phyloP scores from a whole-genome alignment of 2,888 invertebrate species.

The Polia nebulosa region DNA sequence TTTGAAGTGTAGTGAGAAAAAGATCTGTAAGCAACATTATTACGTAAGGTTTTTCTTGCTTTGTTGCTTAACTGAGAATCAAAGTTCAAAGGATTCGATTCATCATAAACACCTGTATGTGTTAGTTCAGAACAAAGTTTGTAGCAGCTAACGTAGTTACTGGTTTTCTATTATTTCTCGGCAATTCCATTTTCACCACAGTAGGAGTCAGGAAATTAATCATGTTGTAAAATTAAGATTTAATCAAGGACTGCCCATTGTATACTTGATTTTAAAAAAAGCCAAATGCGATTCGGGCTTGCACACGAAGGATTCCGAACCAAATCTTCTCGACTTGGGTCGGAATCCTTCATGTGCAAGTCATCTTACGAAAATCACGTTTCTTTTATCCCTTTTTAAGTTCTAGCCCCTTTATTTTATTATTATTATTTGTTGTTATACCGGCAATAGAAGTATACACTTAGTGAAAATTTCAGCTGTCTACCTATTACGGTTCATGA shows the following conservation, averaged over 20 bases:
- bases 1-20: neutral
- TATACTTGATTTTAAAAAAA: too few species aligned
- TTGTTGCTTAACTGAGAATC: constrained; percentile 1
- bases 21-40: neutral
- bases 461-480: too few species aligned
- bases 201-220: neutral
- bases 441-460: too few species aligned
- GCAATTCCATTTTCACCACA: constrained; percentile 17
- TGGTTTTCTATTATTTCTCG: constrained; percentile 12
- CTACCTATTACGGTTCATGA: too few species aligned
- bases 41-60: neutral
- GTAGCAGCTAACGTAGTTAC: neutral
- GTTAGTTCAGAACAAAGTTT: constrained; percentile 43
- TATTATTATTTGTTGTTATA: too few species aligned
- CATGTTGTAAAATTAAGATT: neutral
- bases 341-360: too few species aligned
- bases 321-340: too few species aligned
- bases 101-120: constrained; percentile 52
- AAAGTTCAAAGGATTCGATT: constrained; percentile 50
- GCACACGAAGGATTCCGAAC: too few species aligned
- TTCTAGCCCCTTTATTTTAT: too few species aligned
- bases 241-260: neutral
- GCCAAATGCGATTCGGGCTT: too few species aligned
- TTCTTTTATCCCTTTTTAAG: too few species aligned
- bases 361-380: too few species aligned